These are phyloP conservation scores for Epistrophe eligans DNA, from an alignment of 2,888 invertebrate species.

Conservation along the genomic window DNA sequence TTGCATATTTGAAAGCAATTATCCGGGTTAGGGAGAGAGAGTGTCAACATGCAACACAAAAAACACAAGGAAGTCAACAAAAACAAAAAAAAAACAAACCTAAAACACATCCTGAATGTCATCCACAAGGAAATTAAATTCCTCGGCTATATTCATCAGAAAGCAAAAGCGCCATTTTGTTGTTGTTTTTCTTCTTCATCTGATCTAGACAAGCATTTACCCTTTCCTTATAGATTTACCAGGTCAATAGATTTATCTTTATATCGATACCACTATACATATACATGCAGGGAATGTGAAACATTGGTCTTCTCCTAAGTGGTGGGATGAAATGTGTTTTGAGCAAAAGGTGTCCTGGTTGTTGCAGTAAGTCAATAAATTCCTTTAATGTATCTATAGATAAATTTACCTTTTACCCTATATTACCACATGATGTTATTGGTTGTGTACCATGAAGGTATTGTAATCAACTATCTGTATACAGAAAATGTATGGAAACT, in stretches of 20 bases:
- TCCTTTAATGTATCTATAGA: conserved; percentile 9
- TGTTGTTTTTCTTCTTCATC: conserved; percentile 3
- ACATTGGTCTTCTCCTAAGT: conserved; percentile 12
- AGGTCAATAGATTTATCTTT: conserved; percentile 39
- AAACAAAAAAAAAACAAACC: background rate
- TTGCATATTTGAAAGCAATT: conserved; percentile 72
- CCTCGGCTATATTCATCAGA: conserved; percentile 21
- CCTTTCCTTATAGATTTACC: conserved; percentile 23
- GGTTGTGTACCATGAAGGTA: conserved; percentile 24
- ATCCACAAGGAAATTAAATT: conserved; percentile 68
- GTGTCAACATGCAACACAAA: conserved; percentile 50
- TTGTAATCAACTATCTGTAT: conserved; percentile 26
- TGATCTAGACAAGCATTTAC: conserved; percentile 37
- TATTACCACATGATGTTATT: background rate
- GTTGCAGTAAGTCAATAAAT: conserved; percentile 47
- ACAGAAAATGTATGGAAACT: conserved; percentile 23
- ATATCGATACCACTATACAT: background rate
- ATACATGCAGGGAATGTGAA: background rate
- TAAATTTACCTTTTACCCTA: conserved; percentile 8
- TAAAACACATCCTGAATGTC: conserved; percentile 39
- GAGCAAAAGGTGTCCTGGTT: conserved; percentile 20
- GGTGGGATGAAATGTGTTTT: conserved; percentile 48
- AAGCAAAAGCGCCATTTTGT: conserved; percentile 26
- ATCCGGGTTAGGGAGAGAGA: conserved; percentile 39
- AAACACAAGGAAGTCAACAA: conserved; percentile 25